These are phyloP conservation scores for Phallusia fumigata DNA, from an alignment of 23 tunicate genomes.

Conservation along the genomic window DNA sequence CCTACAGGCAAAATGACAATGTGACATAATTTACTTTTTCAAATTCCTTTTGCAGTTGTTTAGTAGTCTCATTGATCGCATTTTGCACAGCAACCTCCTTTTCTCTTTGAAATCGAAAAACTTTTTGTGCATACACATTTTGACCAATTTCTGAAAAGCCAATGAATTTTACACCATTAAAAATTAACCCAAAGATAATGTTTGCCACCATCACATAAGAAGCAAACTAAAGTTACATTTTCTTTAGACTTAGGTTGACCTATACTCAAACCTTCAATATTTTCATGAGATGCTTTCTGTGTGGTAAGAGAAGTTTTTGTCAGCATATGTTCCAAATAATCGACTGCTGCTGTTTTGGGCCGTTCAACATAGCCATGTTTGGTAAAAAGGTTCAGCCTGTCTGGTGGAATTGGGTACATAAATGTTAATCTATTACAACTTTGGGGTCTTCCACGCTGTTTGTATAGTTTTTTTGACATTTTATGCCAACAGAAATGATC, in stretches of 20 bases:
- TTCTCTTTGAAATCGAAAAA: slow-evolving; percentile 20
- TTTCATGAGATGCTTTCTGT: slow-evolving; percentile 50
- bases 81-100: slow-evolving; percentile 32
- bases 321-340: slow-evolving; percentile 58
- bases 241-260: too few relatives aligned
- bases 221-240: too few relatives aligned
- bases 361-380: slow-evolving; percentile 44
- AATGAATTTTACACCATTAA: too few relatives aligned
- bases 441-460: too few relatives aligned
- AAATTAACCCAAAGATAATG: background rate
- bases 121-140: slow-evolving; percentile 30
- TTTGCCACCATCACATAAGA: too few relatives aligned
- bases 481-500: too few relatives aligned
- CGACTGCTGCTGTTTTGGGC: slow-evolving; percentile 65
- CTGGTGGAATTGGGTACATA: slow-evolving; percentile 52
- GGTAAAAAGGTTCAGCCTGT: slow-evolving; percentile 44
- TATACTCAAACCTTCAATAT: slow-evolving; percentile 64
- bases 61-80: slow-evolving; percentile 36
- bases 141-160: slow-evolving; percentile 33
- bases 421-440: background rate
- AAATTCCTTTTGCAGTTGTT: slow-evolving; percentile 16
- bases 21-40: background rate
- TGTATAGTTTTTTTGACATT: too few relatives aligned
- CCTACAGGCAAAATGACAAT: too few relatives aligned
- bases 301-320: slow-evolving; percentile 61